Percentiles rank a stretch among this genome's conserved stretches.
phyloP scores from a whole-genome alignment of 2,888 invertebrate genomes.

The Eumacrocentrus americanus region DNA sequence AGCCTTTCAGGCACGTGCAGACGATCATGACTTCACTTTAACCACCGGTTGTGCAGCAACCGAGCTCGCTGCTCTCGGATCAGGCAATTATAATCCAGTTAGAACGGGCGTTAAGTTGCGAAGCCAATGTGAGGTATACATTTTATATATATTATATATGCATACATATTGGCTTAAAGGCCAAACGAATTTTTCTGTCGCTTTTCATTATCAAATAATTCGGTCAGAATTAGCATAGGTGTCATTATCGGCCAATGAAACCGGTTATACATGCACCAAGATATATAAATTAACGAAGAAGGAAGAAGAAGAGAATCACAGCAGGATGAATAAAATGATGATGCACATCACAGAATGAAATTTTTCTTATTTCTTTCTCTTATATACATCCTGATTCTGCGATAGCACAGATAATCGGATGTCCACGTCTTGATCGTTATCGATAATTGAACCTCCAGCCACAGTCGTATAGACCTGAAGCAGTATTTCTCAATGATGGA shows the following conservation, averaged over 20 bases:
- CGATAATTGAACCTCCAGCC: neutral
- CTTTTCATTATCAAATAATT: conserved; percentile 35
- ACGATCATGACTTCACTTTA: conserved; percentile 29
- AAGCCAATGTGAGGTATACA: conserved; percentile 17
- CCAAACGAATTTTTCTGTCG: conserved; percentile 11
- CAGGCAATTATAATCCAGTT: conserved; percentile 32
- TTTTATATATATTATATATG: neutral
- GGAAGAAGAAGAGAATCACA: conserved; percentile 11
- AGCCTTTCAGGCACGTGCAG: conserved; percentile 28
- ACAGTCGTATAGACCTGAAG: too few relatives aligned
- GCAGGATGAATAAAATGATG: conserved; percentile 1
- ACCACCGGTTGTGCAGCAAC: conserved; percentile 27
- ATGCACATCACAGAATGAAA: neutral
- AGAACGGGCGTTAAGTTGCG: conserved; percentile 27
- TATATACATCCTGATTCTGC: neutral
- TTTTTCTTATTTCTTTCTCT: neutral
- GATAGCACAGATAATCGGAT: neutral
- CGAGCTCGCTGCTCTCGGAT: conserved; percentile 10
- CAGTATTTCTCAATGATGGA: neutral
- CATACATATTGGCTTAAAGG: neutral
- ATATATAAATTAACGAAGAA: too few relatives aligned
- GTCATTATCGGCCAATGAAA: conserved; percentile 19
- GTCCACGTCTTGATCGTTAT: neutral
- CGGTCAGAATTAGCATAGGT: conserved; percentile 37
- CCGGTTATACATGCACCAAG: too few relatives aligned